phyloP scores from a whole-genome alignment of 2,888 invertebrate genomes.

The Coleophora deauratella region DNA sequence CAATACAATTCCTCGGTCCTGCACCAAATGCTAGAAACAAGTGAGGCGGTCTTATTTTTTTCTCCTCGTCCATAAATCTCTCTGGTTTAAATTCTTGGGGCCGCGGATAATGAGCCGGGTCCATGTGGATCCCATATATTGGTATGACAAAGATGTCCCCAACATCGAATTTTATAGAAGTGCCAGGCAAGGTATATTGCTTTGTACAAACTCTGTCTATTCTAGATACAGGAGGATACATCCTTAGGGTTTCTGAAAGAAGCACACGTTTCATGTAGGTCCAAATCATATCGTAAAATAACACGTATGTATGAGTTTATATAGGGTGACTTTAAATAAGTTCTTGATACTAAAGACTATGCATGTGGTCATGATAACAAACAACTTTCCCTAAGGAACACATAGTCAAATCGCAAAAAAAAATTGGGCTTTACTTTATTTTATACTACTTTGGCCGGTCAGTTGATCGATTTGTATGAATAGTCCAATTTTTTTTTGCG shows the following conservation, averaged over 20 bases:
- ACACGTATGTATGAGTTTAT: background rate
- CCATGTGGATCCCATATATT: slow-evolving; percentile 66
- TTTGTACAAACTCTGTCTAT: slow-evolving; percentile 71
- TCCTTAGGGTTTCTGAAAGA: slow-evolving; percentile 71
- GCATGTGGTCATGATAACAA: no score
- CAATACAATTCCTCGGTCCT: slow-evolving; percentile 70
- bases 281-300: background rate
- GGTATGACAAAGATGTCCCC: slow-evolving; percentile 63
- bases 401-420: no score
- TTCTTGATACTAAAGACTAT: no score
- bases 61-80: slow-evolving; percentile 72
- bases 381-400: no score
- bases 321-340: no score
- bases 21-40: slow-evolving; percentile 70
- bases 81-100: slow-evolving; percentile 70
- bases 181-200: slow-evolving; percentile 65
- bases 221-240: slow-evolving; percentile 71
- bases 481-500: no score
- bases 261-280: background rate
- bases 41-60: slow-evolving; percentile 58
- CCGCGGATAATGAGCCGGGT: slow-evolving; percentile 69
- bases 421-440: background rate
- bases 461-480: no score
- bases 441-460: background rate
- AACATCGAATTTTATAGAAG: slow-evolving; percentile 49